A percentile compares a stretch with the other conserved stretches of the same genome.
phyloP scores from a whole-genome alignment of 2,113 vertebrate species.

The Oncorhynchus keta region DNA sequence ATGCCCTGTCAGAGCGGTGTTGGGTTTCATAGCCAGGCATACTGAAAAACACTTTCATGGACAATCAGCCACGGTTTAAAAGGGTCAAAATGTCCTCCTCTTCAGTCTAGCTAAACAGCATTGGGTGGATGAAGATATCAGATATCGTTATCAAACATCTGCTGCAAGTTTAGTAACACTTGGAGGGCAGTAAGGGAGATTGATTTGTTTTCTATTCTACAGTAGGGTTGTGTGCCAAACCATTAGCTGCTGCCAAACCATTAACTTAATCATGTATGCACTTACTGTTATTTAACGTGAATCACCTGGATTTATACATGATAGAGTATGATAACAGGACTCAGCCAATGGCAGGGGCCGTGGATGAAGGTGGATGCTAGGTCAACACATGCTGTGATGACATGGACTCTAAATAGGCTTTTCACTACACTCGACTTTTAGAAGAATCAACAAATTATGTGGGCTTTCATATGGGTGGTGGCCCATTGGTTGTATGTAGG shows the following conservation, averaged over 20 bases:
- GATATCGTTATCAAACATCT: neutral
- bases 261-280: neutral
- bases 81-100: neutral
- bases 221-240: neutral
- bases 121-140: neutral
- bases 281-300: slow-evolving; percentile 4
- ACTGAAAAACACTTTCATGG: neutral
- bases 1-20: slow-evolving; percentile 24
- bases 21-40: slow-evolving; percentile 19
- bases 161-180: neutral
- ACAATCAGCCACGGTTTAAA: neutral
- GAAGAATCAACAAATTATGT: slow-evolving; percentile 11
- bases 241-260: neutral
- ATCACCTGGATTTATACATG: neutral
- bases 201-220: neutral
- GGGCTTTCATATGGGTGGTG: neutral
- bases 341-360: neutral
- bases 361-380: neutral
- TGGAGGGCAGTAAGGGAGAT: too few species aligned
- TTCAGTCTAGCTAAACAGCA: neutral
- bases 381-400: slow-evolving; percentile 6
- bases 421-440: neutral
- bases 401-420: neutral
- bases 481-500: neutral
- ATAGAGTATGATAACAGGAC: neutral